phyloP scores from a whole-genome alignment of 2,888 invertebrate genomes.

The Harpagoxenus sublaevis region DNA sequence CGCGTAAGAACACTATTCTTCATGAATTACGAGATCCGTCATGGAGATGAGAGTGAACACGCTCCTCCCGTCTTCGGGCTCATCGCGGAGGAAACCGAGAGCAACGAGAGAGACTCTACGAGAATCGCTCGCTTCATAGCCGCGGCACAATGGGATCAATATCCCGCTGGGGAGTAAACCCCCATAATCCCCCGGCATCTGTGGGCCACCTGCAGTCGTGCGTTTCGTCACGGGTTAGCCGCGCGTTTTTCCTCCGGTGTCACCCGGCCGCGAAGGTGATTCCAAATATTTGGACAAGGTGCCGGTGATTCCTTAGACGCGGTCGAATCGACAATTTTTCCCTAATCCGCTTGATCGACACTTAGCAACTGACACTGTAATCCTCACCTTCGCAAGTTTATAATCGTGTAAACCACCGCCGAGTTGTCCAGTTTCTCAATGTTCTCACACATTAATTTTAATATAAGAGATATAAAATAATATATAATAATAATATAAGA shows the following conservation, averaged over 20 bases:
- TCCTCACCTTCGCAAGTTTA: slow-evolving; percentile 29
- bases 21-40: slow-evolving; percentile 25
- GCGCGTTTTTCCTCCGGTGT: slow-evolving; percentile 74
- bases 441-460: background rate
- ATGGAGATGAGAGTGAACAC: slow-evolving; percentile 38
- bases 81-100: slow-evolving; percentile 41
- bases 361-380: slow-evolving; percentile 12
- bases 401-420: background rate
- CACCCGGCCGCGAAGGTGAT: slow-evolving; percentile 67
- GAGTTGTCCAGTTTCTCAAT: background rate
- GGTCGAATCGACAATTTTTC: slow-evolving; percentile 37
- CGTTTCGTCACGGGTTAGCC: slow-evolving; percentile 84
- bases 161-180: slow-evolving; percentile 86
- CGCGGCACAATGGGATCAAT: slow-evolving; percentile 85
- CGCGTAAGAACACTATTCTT: background rate
- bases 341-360: slow-evolving; percentile 5
- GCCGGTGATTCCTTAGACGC: slow-evolving; percentile 56
- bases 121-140: slow-evolving; percentile 67
- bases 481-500: background rate
- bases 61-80: slow-evolving; percentile 31
- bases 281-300: slow-evolving; percentile 84
- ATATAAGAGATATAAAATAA: background rate
- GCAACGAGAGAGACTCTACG: slow-evolving; percentile 50
- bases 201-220: slow-evolving; percentile 86
- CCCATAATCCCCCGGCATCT: slow-evolving; percentile 85